These are phyloP conservation scores for Amia ocellicauda DNA, from an alignment of 2,113 vertebrate species.

Conservation along the genomic window DNA sequence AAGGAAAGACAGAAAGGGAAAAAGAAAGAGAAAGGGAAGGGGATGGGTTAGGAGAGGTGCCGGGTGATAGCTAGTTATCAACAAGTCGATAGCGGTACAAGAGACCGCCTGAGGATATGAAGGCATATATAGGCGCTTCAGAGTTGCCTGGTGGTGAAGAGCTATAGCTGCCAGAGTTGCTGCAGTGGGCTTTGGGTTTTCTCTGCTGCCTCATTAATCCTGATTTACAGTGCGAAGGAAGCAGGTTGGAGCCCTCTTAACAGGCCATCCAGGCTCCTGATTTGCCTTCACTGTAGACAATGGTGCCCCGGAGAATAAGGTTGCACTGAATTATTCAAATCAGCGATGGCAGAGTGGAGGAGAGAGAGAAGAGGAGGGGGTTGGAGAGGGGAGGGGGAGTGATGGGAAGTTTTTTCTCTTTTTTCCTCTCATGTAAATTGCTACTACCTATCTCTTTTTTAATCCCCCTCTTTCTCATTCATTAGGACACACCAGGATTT, in stretches of 20 bases:
- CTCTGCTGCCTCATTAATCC: constrained; percentile 81
- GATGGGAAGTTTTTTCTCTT: constrained; percentile 22
- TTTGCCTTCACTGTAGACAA: constrained; percentile 75
- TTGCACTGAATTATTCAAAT: constrained; percentile 81
- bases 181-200: constrained; percentile 56
- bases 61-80: constrained; percentile 32
- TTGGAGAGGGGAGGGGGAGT: constrained; percentile 15
- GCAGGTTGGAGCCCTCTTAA: constrained; percentile 70
- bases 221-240: constrained; percentile 82
- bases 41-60: constrained; percentile 3
- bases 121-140: constrained; percentile 1
- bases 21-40: not conserved
- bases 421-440: constrained; percentile 17
- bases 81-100: constrained; percentile 27
- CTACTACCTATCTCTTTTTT: not conserved
- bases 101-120: constrained; percentile 44
- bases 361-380: constrained; percentile 33
- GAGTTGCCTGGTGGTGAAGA: constrained; percentile 11
- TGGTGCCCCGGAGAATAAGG: constrained; percentile 74
- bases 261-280: constrained; percentile 68
- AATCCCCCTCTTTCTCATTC: accelerated
- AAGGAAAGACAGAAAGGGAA: constrained; percentile 4
- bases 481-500: not conserved
- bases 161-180: constrained; percentile 42
- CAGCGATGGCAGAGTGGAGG: constrained; percentile 54